Conservation (phyloP, 2,113 vertebrate genomes). For the Bos indicus region DNA sequence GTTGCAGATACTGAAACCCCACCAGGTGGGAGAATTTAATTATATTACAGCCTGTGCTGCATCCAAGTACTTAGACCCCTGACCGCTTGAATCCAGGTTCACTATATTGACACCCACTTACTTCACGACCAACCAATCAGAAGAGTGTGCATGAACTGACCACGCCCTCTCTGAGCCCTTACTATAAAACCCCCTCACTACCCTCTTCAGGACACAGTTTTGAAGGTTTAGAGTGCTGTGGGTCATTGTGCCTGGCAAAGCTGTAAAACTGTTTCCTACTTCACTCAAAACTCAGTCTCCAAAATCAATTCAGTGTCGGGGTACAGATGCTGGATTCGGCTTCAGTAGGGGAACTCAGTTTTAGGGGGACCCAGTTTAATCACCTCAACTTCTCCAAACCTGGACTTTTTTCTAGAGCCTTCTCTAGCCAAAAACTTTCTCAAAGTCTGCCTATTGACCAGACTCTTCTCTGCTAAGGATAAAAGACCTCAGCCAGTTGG, state of each 20-base stretch:
- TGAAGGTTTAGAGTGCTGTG: background rate
- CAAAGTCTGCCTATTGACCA: background rate
- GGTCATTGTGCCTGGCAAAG: background rate
- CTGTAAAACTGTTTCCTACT: background rate
- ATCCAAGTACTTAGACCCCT: background rate
- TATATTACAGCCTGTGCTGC: background rate
- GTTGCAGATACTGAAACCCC: background rate
- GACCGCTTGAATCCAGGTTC: background rate
- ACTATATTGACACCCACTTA: background rate
- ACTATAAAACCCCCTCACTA: background rate
- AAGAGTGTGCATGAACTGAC: background rate
- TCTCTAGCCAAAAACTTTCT: background rate
- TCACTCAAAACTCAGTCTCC: background rate
- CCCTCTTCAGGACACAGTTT: background rate
- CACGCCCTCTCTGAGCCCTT: background rate
- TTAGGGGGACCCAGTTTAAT: background rate
- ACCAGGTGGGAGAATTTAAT: background rate
- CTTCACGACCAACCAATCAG: background rate
- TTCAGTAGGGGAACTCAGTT: background rate
- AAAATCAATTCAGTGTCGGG: background rate
- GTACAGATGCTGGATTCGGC: background rate
- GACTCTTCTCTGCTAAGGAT: background rate
- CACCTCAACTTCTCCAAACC: background rate
- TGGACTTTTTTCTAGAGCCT: background rate
- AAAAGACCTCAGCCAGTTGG: background rate